Evolutionary conservation across 2,888 invertebrate genomes (phyloP), one percentile per base, ranked within the genome.

Genomic region (Drosophila vallismaia): DNA sequence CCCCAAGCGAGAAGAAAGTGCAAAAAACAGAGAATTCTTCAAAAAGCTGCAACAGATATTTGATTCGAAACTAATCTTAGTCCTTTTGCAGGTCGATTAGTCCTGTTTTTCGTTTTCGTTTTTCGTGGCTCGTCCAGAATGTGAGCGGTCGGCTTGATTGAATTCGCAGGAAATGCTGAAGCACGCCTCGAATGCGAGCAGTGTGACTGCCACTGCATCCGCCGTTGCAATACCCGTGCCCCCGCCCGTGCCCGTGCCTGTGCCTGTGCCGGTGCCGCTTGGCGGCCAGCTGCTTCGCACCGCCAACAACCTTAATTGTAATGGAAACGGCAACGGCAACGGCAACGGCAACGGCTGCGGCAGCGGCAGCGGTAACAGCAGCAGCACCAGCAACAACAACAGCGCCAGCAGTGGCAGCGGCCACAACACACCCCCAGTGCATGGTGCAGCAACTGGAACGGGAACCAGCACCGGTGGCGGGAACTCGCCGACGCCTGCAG

Each of bases 101-200:
- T 38, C 31, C 64, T 31, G 31, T 1, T 28, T 46, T 26, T n/a
- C n/a, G n/a, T n/a, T n/a, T n/a, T n/a, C n/a, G n/a, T n/a, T 28
- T 46, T 59, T 10, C 19, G 44, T 8, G 8, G 45, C 6, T 9
- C 38, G 67, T 42, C 12, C 50, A 63, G 48, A 38, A 59, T 70
- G 69, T 48, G 71, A 53, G 10, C 29, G 49, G 42, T 8, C 12
- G 6, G 24, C 6, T 7, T 9, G 63, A 26, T 31, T 14, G n/a
- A 63, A 60, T 33, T 36, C 54, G 70, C 70, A 64, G 80, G 82
- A 88, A 88, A 89, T 89, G 89, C 74, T 89, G 75, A 89, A 89
- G 68, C 89, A 89, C 85, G 79, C 90, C 53, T 90, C 90, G 26
- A 90, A 83, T 75, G 86, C 89, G 50, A 82, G 82, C 40, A 82